phyloP scores from a whole-genome alignment of 2,888 invertebrate species.

The Plebejus melissa region DNA sequence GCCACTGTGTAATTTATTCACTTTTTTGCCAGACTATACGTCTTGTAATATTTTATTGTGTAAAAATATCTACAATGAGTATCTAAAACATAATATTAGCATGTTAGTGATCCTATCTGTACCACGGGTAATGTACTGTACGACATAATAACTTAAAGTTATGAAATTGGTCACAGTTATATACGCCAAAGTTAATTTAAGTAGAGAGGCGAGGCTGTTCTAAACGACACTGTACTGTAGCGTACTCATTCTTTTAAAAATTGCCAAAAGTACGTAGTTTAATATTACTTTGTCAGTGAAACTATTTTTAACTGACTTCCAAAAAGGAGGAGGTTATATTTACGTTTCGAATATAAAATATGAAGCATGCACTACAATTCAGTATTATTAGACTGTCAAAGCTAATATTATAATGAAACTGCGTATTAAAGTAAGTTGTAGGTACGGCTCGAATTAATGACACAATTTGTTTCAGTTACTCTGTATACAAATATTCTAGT shows the following conservation, averaged over 20 bases:
- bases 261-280: background rate
- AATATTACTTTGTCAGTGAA: background rate
- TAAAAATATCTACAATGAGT: background rate
- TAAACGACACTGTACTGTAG: background rate
- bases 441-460: background rate
- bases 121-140: background rate
- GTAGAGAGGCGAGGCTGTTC: background rate
- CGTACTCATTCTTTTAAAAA: background rate
- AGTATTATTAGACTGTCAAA: background rate
- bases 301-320: no score
- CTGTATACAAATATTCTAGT: background rate
- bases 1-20: no score
- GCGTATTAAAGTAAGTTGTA: background rate
- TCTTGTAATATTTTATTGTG: background rate
- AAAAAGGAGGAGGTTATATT: no score
- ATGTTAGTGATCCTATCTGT: background rate
- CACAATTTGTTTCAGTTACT: background rate
- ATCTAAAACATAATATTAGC: no score
- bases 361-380: background rate
- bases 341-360: background rate
- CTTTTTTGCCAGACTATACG: no score
- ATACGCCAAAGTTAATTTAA: constrained; percentile 64
- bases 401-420: background rate
- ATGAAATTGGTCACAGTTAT: constrained; percentile 58
- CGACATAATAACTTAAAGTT: constrained; percentile 28